A percentile compares a stretch with the other conserved stretches of the same genome.
Conservation (phyloP, 2,113 vertebrate genomes). For the Mus spicilegus region DNA sequence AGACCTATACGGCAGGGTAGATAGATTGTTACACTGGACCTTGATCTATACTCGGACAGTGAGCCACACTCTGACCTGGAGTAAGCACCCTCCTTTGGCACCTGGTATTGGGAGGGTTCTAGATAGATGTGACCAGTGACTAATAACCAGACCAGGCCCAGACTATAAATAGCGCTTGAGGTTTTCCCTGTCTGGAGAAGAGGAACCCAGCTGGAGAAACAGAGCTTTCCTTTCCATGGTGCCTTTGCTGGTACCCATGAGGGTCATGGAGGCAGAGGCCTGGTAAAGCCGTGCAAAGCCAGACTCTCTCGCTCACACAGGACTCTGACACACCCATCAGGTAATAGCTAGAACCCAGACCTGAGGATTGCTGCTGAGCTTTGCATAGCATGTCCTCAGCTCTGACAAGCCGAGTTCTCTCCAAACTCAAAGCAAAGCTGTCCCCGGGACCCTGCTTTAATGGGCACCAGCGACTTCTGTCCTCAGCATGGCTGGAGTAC, state of each 20-base stretch:
- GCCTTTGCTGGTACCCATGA: accelerated
- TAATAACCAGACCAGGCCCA: background rate
- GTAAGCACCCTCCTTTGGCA: background rate
- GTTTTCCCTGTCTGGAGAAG: background rate
- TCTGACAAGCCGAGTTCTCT: background rate
- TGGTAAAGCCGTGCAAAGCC: background rate
- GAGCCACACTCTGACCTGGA: background rate
- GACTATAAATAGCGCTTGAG: background rate
- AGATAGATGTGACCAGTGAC: accelerated
- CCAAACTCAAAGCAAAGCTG: background rate
- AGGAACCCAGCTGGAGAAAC: accelerated
- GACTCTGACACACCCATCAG: background rate
- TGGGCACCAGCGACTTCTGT: slow-evolving; percentile 68
- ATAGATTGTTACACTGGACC: background rate
- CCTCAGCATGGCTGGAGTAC: slow-evolving; percentile 41
- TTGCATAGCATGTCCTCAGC: background rate
- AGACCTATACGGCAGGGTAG: background rate
- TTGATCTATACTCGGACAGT: background rate
- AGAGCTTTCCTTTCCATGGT: background rate
- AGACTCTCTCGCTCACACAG: accelerated
- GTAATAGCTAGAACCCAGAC: background rate
- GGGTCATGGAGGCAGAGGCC: background rate
- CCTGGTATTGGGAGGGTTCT: too few relatives aligned
- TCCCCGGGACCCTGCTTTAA: slow-evolving; percentile 46
- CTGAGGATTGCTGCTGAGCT: background rate